Percentiles rank a stretch among this genome's conserved stretches.
phyloP scores from a whole-genome alignment of 1,140 invertebrate genomes.

The Pemphigus obesinymphae region DNA sequence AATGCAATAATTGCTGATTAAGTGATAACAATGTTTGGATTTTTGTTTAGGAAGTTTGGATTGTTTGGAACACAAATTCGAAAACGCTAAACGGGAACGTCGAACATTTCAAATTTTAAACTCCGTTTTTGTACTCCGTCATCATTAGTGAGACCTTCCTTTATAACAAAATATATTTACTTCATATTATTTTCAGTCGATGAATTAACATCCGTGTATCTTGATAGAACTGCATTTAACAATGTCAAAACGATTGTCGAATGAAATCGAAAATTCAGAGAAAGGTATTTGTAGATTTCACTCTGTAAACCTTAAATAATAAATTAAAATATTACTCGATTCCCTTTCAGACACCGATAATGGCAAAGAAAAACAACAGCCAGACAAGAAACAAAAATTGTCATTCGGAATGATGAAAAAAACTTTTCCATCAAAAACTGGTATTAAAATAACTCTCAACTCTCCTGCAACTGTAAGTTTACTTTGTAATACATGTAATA shows the following conservation, averaged over 20 bases:
- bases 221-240: neutral
- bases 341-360: neutral
- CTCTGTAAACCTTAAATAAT: too few species aligned
- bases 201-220: neutral
- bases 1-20: too few species aligned
- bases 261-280: neutral
- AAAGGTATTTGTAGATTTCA: neutral
- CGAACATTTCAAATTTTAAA: neutral
- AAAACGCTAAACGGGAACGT: neutral
- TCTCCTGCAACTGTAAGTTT: slow-evolving; percentile 13
- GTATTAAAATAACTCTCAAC: slow-evolving; percentile 22
- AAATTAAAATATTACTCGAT: too few species aligned
- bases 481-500: neutral
- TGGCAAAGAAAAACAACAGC: neutral
- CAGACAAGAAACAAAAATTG: slow-evolving; percentile 23
- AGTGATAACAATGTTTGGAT: slow-evolving; percentile 19
- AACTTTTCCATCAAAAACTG: neutral
- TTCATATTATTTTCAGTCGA: neutral
- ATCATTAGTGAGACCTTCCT: neutral
- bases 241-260: neutral
- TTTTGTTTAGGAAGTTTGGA: neutral
- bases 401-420: slow-evolving; percentile 33
- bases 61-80: neutral
- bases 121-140: neutral
- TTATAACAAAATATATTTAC: neutral